Conservation (phyloP, 2,797 vertebrate genomes). For the Crenichthys baileyi region DNA sequence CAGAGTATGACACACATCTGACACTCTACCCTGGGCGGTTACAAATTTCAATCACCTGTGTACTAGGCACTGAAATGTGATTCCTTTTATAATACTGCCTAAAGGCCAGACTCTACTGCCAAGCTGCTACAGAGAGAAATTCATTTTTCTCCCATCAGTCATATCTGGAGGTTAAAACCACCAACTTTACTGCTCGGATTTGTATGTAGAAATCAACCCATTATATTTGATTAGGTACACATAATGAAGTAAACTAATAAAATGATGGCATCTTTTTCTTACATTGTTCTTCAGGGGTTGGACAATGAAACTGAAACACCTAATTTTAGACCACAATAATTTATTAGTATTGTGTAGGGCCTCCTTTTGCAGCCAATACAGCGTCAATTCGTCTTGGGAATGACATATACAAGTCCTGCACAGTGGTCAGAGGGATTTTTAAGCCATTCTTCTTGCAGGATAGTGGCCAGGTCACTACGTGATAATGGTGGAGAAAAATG, state of each 20-base stretch:
- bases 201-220: neutral
- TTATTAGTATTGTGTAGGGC: no score
- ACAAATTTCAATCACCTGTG: slow-evolving; percentile 68
- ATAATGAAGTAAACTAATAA: neutral
- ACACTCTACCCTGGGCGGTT: slow-evolving; percentile 42
- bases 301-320: no score
- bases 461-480: no score
- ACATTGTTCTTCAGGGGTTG: no score
- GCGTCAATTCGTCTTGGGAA: no score
- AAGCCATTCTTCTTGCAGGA: no score
- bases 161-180: slow-evolving; percentile 19
- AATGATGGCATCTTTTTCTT: neutral
- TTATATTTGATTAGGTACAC: neutral
- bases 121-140: slow-evolving; percentile 32
- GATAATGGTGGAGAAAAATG: no score
- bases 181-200: neutral
- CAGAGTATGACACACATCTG: slow-evolving; percentile 36
- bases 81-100: slow-evolving; percentile 47
- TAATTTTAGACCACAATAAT: no score
- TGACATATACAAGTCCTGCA: no score
- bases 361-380: no score
- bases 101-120: slow-evolving; percentile 35
- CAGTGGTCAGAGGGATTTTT: no score
- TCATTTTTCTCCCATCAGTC: slow-evolving; percentile 7
- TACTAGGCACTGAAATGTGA: slow-evolving; percentile 61